Evolutionary conservation across 2,113 vertebrate species (phyloP), one percentile per base, ranked within the genome.

Genomic region (Alosa alosa): DNA sequence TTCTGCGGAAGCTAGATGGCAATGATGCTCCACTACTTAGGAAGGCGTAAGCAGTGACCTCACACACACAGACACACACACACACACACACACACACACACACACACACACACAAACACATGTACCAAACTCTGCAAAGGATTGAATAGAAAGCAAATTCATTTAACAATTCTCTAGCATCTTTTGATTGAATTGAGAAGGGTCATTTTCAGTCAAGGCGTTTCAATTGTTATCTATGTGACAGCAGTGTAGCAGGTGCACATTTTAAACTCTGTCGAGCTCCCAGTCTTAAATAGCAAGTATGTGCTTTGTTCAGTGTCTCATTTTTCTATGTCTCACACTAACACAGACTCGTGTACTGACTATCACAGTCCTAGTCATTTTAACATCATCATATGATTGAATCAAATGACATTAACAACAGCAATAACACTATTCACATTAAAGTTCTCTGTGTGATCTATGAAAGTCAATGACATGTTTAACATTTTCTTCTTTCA

Each of bases 1-100:
- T n/a, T 60, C 3, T 75, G 1, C 60, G 18, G 64, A 72, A 92
- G 91, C 90, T 91, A 93, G 93, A 93, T 90, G 91, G 91, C 45
- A 88, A 78, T 87, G 81, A 84, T 87, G 82, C 84, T 81, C 86
- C 89, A 87, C 82, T 78, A 75, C 88, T 88, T 86, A 88, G 90
- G 88, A 88, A 89, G 88, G 85, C 86, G 68, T 46, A 17, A 47
- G 50, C 85, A 57, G n/a, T n/a, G n/a, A n/a, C n/a, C n/a, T n/a
- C n/a, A n/a, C n/a, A n/a, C 55, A 57, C 10, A 64, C 22, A 64
- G n/a, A n/a, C 22, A 64, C 60, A 25, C 60, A 64, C 60, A 64
- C 57, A 64, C 57, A 64, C 57, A 64, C 31, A 39, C 68, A 75
- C 68, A 75, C 68, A 75, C 68, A 75, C 68, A 75, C 25, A 75